phyloP scores from a whole-genome alignment of 2,797 vertebrate species.

The Cichlasoma orientale region DNA sequence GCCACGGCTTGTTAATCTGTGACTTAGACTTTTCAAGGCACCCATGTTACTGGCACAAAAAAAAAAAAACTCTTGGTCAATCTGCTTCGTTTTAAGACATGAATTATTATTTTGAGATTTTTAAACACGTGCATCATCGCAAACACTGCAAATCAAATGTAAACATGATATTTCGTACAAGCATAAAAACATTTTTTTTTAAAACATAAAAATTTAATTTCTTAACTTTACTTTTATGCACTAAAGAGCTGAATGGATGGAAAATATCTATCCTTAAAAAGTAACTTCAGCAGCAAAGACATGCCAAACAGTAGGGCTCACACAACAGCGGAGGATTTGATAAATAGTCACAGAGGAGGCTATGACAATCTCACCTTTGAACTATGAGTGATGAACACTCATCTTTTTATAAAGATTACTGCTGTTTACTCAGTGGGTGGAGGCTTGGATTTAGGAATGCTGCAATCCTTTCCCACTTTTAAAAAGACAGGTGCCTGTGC shows the following conservation, averaged over 20 bases:
- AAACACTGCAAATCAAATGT: background rate
- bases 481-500: conserved; percentile 47
- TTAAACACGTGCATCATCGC: background rate
- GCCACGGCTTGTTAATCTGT: conserved; percentile 62
- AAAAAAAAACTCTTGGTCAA: background rate
- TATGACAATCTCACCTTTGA: conserved; percentile 75
- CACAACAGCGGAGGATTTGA: conserved; percentile 38
- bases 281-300: background rate
- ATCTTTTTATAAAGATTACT: conserved; percentile 72
- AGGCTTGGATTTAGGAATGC: conserved; percentile 56
- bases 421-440: conserved; percentile 67
- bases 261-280: background rate
- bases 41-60: conserved; percentile 30
- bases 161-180: background rate
- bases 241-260: background rate
- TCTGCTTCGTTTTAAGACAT: background rate
- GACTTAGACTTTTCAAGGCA: conserved; percentile 36
- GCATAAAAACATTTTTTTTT: background rate
- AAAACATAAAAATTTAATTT: background rate
- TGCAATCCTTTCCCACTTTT: conserved; percentile 46
- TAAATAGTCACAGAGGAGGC: conserved; percentile 32
- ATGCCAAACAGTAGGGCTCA: background rate
- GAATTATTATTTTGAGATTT: background rate
- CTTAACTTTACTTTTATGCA: background rate
- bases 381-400: conserved; percentile 70